These are phyloP conservation scores for Callyntrura guangdongensis DNA, from an alignment of 2,888 invertebrate genomes.

Conservation along the genomic window DNA sequence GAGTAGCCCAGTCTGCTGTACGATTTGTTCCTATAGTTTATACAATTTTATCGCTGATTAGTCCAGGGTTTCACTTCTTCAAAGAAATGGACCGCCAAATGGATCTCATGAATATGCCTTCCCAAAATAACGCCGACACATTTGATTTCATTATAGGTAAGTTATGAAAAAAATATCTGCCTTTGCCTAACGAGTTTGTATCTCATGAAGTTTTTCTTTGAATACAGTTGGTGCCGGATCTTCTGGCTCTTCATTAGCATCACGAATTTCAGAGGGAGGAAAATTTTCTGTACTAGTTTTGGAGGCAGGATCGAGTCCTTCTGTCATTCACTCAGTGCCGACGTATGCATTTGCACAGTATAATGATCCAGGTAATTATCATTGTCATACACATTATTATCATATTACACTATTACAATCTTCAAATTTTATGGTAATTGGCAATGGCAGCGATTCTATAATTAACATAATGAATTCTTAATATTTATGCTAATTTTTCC, in stretches of 20 bases:
- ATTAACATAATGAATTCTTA: too few species aligned
- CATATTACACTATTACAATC: too few species aligned
- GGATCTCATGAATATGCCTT: conserved; percentile 73
- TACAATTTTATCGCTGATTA: conserved; percentile 59
- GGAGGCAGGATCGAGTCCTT: conserved; percentile 72
- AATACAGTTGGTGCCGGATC: conserved; percentile 78
- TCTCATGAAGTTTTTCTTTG: too few species aligned
- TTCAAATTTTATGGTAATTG: too few species aligned
- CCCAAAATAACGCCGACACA: conserved; percentile 65
- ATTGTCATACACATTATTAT: too few species aligned
- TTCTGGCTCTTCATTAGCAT: conserved; percentile 76
- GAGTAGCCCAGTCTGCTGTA: conserved; percentile 34
- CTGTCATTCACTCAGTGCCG: conserved; percentile 69
- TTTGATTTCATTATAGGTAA: conserved; percentile 82
- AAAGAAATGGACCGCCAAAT: conserved; percentile 75
- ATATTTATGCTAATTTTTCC: too few species aligned
- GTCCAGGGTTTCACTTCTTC: conserved; percentile 73
- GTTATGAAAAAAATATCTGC: neutral
- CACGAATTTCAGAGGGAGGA: conserved; percentile 73
- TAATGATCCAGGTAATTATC: conserved; percentile 76
- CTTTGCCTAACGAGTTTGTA: too few species aligned
- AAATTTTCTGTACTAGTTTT: conserved; percentile 75
- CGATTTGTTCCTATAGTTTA: conserved; percentile 51
- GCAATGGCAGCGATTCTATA: too few species aligned
- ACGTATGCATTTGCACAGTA: conserved; percentile 75